Conservation (phyloP, 2,113 vertebrate species). For the Callorhinus ursinus region DNA sequence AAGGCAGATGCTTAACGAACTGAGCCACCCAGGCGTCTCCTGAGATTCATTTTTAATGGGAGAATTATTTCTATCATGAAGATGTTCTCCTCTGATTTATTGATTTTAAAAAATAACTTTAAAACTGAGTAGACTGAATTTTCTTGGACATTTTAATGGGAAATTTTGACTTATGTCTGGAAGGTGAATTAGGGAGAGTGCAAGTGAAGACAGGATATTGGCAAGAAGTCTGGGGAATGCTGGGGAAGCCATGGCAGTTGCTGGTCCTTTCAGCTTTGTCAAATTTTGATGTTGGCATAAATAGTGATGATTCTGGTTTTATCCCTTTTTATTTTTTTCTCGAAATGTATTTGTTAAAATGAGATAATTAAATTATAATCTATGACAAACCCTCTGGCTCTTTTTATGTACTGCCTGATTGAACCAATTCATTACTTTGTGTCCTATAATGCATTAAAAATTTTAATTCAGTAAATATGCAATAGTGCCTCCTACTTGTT, state of each 20-base stretch:
- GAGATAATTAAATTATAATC: neutral
- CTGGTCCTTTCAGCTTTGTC: neutral
- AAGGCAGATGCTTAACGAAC: neutral
- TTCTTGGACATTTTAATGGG: neutral
- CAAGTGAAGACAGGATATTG: neutral
- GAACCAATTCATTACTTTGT: neutral
- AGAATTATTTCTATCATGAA: neutral
- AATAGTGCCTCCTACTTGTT: neutral
- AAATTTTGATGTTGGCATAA: neutral
- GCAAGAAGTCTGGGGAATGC: neutral
- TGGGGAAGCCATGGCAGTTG: neutral
- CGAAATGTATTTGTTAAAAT: neutral
- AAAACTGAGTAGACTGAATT: neutral
- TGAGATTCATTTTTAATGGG: neutral
- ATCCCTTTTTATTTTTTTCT: neutral
- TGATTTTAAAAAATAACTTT: neutral
- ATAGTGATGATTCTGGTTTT: neutral
- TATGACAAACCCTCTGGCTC: neutral
- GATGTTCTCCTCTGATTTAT: neutral
- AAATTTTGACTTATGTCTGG: neutral
- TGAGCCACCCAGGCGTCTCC: no score
- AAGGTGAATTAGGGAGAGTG: neutral
- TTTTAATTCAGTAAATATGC: neutral
- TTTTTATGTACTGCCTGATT: neutral
- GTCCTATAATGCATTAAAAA: neutral